Evolutionary conservation across 1,140 invertebrate genomes (phyloP).

Genomic region (Drosophila auraria): DNA sequence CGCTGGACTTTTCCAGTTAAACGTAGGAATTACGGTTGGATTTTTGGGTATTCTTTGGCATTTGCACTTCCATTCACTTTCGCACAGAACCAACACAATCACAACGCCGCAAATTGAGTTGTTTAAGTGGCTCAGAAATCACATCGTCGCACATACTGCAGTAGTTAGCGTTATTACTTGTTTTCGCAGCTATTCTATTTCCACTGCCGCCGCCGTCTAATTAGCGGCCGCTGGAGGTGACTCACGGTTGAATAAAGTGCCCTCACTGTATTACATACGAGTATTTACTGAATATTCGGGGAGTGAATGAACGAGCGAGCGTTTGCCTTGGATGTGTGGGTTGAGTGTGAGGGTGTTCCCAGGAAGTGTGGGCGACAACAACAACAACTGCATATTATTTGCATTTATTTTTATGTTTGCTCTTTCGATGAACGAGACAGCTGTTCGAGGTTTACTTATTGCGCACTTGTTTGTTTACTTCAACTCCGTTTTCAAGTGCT

Average conservation of each 20-base stretch:
- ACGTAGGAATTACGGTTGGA: neutral
- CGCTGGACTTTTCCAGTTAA: neutral
- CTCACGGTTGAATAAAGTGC: conserved; percentile 48
- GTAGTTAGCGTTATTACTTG: conserved; percentile 45
- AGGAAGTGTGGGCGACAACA: conserved; percentile 17
- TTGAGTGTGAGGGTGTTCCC: neutral
- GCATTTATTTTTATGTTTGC: conserved; percentile 28
- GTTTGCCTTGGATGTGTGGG: conserved; percentile 15
- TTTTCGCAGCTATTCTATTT: conserved; percentile 39
- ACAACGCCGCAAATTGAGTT: conserved; percentile 38
- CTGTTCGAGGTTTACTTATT: conserved; percentile 60
- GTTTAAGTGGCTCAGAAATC: conserved; percentile 43
- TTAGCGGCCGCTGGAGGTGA: conserved; percentile 51
- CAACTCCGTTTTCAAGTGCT: conserved; percentile 10
- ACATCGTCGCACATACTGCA: conserved; percentile 49
- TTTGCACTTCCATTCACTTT: conserved; percentile 3
- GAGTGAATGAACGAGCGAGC: conserved; percentile 56
- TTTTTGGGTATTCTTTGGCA: conserved; percentile 1
- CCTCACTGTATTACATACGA: conserved; percentile 31
- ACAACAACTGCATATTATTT: conserved; percentile 29
- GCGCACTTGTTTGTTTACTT: conserved; percentile 46
- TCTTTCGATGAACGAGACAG: conserved; percentile 40
- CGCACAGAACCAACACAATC: conserved; percentile 1
- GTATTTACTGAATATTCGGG: conserved; percentile 30
- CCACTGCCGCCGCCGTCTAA: conserved; percentile 33